Evolutionary conservation across 2,113 vertebrate species (phyloP).

Genomic region (Oreamnos americanus): DNA sequence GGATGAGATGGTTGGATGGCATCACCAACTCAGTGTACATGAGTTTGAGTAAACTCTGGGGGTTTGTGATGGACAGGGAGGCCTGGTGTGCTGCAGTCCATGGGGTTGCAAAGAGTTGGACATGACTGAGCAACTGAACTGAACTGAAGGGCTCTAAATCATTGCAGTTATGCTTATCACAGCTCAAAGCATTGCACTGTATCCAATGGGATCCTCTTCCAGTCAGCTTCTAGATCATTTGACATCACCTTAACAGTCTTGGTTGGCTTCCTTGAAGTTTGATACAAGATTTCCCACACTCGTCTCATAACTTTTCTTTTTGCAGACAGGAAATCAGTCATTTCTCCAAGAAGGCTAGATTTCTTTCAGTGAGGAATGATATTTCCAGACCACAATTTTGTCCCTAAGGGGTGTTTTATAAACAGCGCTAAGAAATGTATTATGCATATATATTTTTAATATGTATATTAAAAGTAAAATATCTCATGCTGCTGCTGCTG

Average conservation of each 20-base stretch:
- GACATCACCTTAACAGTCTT: neutral
- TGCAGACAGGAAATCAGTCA: neutral
- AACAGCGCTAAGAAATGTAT: neutral
- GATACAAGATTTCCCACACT: neutral
- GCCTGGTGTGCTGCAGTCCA: neutral
- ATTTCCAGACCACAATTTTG: neutral
- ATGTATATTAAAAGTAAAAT: neutral
- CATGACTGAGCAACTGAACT: neutral
- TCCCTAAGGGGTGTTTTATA: neutral
- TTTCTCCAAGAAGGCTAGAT: neutral
- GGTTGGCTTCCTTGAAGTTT: neutral
- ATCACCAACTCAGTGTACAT: neutral
- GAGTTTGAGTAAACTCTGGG: neutral
- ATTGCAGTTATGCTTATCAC: neutral
- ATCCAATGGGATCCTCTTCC: neutral
- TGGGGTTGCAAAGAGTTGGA: neutral
- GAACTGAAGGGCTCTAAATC: neutral
- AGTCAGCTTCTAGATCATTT: neutral
- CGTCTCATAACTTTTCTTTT: neutral
- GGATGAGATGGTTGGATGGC: neutral
- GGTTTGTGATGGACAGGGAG: neutral
- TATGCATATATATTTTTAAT: neutral
- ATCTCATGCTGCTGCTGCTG: too few species aligned
- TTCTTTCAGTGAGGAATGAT: neutral
- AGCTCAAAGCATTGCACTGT: neutral